These are phyloP conservation scores for Melanostoma mellinum DNA, from an alignment of 2,888 invertebrate species.

Conservation along the genomic window DNA sequence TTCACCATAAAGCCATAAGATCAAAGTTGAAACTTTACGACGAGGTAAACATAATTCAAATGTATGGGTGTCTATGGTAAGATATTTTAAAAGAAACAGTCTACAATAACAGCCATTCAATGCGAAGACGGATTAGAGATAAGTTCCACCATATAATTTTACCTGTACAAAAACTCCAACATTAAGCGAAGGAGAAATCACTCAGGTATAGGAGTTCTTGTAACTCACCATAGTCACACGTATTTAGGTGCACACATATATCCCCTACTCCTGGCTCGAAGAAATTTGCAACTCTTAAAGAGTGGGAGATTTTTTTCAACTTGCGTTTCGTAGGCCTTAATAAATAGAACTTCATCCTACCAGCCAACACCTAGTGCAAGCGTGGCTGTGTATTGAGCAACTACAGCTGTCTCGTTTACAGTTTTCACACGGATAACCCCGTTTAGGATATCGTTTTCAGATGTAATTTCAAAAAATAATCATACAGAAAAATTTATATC, in stretches of 20 bases:
- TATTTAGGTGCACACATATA: conserved; percentile 8
- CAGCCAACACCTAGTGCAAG: conserved; percentile 82
- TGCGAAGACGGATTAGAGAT: conserved; percentile 49
- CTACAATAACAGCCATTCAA: conserved; percentile 4
- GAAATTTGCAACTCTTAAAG: conserved; percentile 60
- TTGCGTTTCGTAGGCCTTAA: conserved; percentile 80
- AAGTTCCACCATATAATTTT: conserved; percentile 50
- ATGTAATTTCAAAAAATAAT: conserved; percentile 50
- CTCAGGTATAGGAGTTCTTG: conserved; percentile 36
- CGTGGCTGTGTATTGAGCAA: conserved; percentile 82
- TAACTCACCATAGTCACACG: conserved; percentile 51
- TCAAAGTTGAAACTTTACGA: conserved; percentile 52
- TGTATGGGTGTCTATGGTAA: conserved; percentile 43
- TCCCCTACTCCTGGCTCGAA: conserved; percentile 52
- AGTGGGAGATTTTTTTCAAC: conserved; percentile 76
- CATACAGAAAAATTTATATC: conserved; percentile 16
- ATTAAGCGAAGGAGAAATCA: conserved; percentile 50
- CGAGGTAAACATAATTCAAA: not conserved
- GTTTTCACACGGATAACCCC: conserved; percentile 65
- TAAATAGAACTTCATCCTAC: conserved; percentile 82
- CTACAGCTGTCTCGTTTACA: conserved; percentile 77
- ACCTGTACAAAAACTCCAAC: not conserved
- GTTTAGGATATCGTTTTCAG: conserved; percentile 72
- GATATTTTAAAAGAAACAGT: conserved; percentile 8
- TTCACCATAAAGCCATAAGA: conserved; percentile 42